Base-by-base conservation (phyloP, 2,888 invertebrate genomes). In the Macrophya alboannulata region DNA sequence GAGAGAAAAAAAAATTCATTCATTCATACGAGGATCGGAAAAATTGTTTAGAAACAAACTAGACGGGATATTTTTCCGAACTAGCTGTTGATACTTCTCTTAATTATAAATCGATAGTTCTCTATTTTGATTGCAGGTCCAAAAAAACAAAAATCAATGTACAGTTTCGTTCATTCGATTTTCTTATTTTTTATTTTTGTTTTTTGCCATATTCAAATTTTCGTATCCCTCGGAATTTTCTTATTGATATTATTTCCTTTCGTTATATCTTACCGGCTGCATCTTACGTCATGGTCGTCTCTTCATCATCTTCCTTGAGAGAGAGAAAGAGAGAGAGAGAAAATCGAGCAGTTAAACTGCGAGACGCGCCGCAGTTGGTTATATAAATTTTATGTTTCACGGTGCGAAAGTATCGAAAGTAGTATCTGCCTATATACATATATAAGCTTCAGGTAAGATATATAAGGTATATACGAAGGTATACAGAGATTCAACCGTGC, bases 361-460 rank as follows among this genome's bases (percentile, higher is more conserved):
- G 45, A 74, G n/a, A 71, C 71, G n/a, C 72, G 45, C 8, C 45
- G 21, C 9, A 45, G 43, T 74, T 43, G 45, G 45, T 21, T 74
- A 25, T 74, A 25, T 43, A 74, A 74, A 74, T 74, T 45, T 74
- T 45, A 43, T 12, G 45, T 74, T 21, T 25, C 72, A 45, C 45
- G 12, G 72, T 74, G 72, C 43, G 9, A n/a, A 74, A 45, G 45
- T 74, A 74, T 74, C 72, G 72, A 43, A 45, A 74, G 45, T 74
- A 21, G 31, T 9, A 21, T 9, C 68, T 17, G n/a, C n/a, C n/a
- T n/a, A n/a, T n/a, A n/a, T n/a, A n/a, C n/a, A n/a, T n/a, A n/a
- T n/a, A 68, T 68, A 68, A 68, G 43, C 43, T 45, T 3, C 21
- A 74, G 21, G 43, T 25, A 8, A 25, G 4, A 9, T 25, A n/a